Evolutionary conservation across 1,140 invertebrate genomes (phyloP), one percentile per base, ranked within the genome.

Genomic region (Drosophila burlai): DNA sequence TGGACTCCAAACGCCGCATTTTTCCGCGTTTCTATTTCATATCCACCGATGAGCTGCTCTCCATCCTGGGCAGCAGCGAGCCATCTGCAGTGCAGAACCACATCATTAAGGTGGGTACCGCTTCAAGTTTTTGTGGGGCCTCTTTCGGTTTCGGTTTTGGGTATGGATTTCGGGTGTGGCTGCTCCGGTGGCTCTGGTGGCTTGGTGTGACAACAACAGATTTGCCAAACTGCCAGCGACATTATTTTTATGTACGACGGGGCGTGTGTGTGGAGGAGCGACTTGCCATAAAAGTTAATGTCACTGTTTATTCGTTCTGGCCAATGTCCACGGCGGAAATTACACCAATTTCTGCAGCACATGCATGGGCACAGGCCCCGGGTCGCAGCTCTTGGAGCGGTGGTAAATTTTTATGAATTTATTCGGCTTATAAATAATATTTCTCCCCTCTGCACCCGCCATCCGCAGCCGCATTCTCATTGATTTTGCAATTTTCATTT

Each of bases 1-100:
- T 98, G 55, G 97, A 98, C 87, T 96, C 95, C 1, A 98, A 98
- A 93, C 94, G 97, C 71, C 95, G 96, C 68, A 94, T 97, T 58
- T 98, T 98, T 91, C 97, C 97, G 36, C 93, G 98, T 80, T 98
- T 99, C 93, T 98, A 97, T 93, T 98, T 99, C 92, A 97, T 99
- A 76, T 98, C 97, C 9, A 98, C 98, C 68, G 97, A 98, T 91
- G 98, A 99, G 93, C 92, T 99, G 60, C 94, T 99, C 13, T 96
- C 96, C 38, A 97, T 98, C 80, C 94, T 98, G n/a, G 97, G 97
- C 31, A 97, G 96, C 83, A 97, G 95, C 80, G 95, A 97, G 67
- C 95, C 96, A 21, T 94, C 94, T 55, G 96, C 95, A 89, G 96
- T 98, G 16, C 97, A 98, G 93, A 96, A 98, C 85, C 97, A 98